Evolutionary conservation across 2,113 vertebrate species (phyloP), one percentile per base, ranked within the genome.

Genomic region (Oostethus manadensis): DNA sequence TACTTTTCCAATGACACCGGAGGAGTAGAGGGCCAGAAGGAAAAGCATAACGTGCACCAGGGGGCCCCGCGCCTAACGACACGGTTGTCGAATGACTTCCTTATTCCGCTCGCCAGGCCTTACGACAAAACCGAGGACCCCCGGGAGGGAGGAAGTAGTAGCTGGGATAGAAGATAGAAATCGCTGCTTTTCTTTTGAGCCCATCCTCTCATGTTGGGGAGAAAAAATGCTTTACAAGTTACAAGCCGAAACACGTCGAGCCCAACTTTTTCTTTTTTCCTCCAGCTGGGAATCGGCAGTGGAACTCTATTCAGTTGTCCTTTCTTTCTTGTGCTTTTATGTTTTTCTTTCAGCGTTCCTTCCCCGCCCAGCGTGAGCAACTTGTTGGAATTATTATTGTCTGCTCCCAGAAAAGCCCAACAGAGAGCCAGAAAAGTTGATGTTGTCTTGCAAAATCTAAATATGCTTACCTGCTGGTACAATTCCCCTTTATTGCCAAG

Each of bases 181-280:
- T 79, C 78, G 58, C 42, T 50, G 47, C 26, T 73, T 62, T 70
- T 51, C 68, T 83, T 67, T n/a, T 67, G 40, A 76, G 54, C 20
- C 29, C 55, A 57, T 72, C 78, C 88, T 85, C 85, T 82, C 79
- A 84, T 61, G 67, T 72, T 74, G n/a, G n/a, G n/a, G n/a, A 75
- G 61, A 66, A 67, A 62, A 83, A 74, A 71, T 70, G 75, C 72
- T 64, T 74, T 58, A 77, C 70, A 86, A 80, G 87, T 82, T 84
- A 79, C 88, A 84, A 85, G 87, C 79, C 71, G 69, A 74, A 81
- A 84, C 86, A 73, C 43, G 81, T 73, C 53, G 73, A 76, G 63
- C 15, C 64, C 9, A 76, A 70, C 73, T 76, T 69, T 64, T 66
- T 59, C 47, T 14, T 14, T 42, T 42, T 42, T 42, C 13, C 11